Conservation (phyloP, 2,888 invertebrate species). For the Malthinus flaveolus region DNA sequence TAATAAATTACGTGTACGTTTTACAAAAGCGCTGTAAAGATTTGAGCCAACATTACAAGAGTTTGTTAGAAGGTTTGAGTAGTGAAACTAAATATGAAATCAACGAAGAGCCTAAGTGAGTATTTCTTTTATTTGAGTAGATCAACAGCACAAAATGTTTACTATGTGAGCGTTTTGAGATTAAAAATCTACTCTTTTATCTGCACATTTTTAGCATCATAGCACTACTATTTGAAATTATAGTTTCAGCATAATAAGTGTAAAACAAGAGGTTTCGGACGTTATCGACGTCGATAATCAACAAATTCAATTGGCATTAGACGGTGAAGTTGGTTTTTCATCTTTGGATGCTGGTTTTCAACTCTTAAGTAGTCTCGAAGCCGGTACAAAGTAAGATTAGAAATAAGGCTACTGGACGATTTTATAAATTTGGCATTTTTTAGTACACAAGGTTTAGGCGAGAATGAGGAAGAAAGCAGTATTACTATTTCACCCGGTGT, state of each 20-base stretch:
- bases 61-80: constrained; percentile 30
- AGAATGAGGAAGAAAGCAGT: constrained; percentile 38
- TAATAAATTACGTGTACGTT: constrained; percentile 47
- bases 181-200: too few species aligned
- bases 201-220: too few species aligned
- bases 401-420: not conserved
- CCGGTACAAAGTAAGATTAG: constrained; percentile 41
- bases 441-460: constrained; percentile 37
- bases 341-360: constrained; percentile 48
- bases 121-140: too few species aligned
- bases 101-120: constrained; percentile 43
- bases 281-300: constrained; percentile 42
- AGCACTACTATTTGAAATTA: too few species aligned
- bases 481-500: constrained; percentile 36
- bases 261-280: constrained; percentile 44
- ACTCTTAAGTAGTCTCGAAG: constrained; percentile 48
- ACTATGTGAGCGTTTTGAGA: too few species aligned
- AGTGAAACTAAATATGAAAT: not conserved
- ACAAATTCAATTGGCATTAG: constrained; percentile 45
- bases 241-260: constrained; percentile 38
- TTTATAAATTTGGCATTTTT: not conserved
- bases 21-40: constrained; percentile 46
- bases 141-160: too few species aligned
- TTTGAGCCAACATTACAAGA: constrained; percentile 43
- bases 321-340: constrained; percentile 43